phyloP scores from a whole-genome alignment of 2,113 vertebrate species.

The Phycodurus eques region DNA sequence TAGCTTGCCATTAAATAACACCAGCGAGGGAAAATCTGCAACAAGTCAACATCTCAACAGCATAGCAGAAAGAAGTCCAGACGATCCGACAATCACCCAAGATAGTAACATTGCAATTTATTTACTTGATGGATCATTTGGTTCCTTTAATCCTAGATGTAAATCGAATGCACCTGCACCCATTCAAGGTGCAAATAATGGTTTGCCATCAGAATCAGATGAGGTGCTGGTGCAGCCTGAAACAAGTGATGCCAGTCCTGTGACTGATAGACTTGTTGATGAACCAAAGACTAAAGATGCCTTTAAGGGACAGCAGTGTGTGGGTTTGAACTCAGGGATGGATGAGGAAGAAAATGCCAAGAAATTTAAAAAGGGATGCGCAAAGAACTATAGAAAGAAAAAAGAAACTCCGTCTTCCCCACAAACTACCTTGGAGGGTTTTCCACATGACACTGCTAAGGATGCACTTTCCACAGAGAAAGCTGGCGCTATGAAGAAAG shows the following conservation, averaged over 20 bases:
- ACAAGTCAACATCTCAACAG: conserved; percentile 17
- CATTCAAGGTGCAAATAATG: conserved; percentile 20
- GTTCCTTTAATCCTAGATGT: conserved; percentile 67
- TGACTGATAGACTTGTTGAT: conserved; percentile 29
- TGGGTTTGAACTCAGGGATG: conserved; percentile 48
- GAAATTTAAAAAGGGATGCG: conserved; percentile 16
- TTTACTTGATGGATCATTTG: conserved; percentile 72
- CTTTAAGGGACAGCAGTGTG: conserved; percentile 40
- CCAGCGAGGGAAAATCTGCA: conserved; percentile 19
- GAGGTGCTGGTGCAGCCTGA: conserved; percentile 16
- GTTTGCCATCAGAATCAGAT: conserved; percentile 25
- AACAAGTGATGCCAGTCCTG: conserved; percentile 13
- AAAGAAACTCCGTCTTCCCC: conserved; percentile 31
- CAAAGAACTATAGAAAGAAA: conserved; percentile 21
- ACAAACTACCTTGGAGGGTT: conserved; percentile 30
- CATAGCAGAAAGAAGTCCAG: conserved; percentile 20
- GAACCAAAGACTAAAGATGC: conserved; percentile 62
- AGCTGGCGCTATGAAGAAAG: conserved; percentile 47
- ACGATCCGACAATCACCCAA: conserved; percentile 27
- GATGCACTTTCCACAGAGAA: conserved; percentile 51
- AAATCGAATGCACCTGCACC: conserved; percentile 20
- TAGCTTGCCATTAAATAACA: conserved; percentile 19
- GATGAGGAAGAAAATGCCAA: conserved; percentile 26
- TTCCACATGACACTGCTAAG: conserved; percentile 18
- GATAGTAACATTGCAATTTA: conserved; percentile 50